These are phyloP conservation scores for Flexamia atlantica DNA, from an alignment of 2,888 invertebrate species.

Conservation along the genomic window DNA sequence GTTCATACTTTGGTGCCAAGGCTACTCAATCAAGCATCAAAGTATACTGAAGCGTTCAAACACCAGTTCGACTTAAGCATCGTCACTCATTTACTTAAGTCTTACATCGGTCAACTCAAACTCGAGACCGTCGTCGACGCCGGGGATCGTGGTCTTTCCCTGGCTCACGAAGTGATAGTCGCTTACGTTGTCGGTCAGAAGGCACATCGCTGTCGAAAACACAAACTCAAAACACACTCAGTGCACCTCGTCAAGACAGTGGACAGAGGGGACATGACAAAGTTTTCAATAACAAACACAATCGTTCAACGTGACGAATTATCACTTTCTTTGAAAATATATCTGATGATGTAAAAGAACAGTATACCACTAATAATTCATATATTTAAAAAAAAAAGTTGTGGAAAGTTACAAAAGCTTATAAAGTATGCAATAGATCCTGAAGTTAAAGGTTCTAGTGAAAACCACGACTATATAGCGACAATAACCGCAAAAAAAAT, in stretches of 20 bases:
- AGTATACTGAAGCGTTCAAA: slow-evolving; percentile 24
- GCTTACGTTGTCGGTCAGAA: slow-evolving; percentile 92
- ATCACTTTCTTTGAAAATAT: no score
- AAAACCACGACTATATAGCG: no score
- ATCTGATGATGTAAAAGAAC: no score
- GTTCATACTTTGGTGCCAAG: not conserved
- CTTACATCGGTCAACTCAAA: slow-evolving; percentile 93
- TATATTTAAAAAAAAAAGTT: no score
- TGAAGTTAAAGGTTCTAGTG: no score
- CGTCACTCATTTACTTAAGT: slow-evolving; percentile 9
- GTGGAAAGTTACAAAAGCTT: no score
- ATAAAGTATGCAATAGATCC: no score
- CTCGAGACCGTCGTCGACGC: slow-evolving; percentile 97
- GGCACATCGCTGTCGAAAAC: slow-evolving; percentile 83
- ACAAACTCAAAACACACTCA: slow-evolving; percentile 21
- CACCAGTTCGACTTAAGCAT: slow-evolving; percentile 33
- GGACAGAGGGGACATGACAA: no score
- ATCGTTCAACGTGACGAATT: no score
- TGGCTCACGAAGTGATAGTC: slow-evolving; percentile 97
- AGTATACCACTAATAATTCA: no score
- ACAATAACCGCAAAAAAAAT: no score
- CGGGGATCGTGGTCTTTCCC: slow-evolving; percentile 97
- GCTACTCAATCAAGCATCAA: slow-evolving; percentile 9
- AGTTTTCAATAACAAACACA: no score
- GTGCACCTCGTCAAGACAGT: not conserved